Conservation (phyloP, 2,888 invertebrate species). For the Drosophila borborema region DNA sequence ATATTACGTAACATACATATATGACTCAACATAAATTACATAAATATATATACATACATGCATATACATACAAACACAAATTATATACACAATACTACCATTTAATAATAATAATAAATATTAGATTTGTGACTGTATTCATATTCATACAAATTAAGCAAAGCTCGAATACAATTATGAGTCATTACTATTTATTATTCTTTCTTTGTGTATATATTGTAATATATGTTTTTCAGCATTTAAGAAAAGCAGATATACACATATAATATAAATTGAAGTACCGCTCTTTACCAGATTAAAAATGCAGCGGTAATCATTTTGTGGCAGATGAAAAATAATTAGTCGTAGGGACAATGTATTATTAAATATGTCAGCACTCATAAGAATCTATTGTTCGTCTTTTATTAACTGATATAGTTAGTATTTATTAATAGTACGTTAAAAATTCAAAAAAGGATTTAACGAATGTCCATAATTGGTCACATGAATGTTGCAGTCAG, state of each 20-base stretch:
- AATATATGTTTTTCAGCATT: slow-evolving; percentile 13
- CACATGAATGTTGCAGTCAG: background rate
- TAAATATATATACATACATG: background rate
- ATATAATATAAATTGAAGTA: background rate
- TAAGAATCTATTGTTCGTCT: too few species aligned
- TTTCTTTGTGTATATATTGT: slow-evolving; percentile 18
- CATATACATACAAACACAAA: background rate
- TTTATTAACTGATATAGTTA: background rate
- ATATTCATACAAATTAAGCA: slow-evolving; percentile 1
- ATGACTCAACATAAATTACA: background rate
- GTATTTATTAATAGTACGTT: background rate
- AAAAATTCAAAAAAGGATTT: background rate
- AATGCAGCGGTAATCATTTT: slow-evolving; percentile 23
- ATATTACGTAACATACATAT: slow-evolving; percentile 14
- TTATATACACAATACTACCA: background rate
- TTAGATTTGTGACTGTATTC: slow-evolving; percentile 6
- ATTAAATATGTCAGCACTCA: background rate
- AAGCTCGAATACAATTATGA: slow-evolving; percentile 1
- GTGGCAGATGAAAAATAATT: background rate
- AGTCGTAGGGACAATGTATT: slow-evolving; percentile 1
- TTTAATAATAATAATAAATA: background rate
- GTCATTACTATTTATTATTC: slow-evolving; percentile 1
- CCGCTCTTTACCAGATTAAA: background rate
- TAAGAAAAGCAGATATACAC: background rate
- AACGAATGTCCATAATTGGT: background rate